phyloP scores from a whole-genome alignment of 2,113 vertebrate species.

The Phylloscopus whistleri region DNA sequence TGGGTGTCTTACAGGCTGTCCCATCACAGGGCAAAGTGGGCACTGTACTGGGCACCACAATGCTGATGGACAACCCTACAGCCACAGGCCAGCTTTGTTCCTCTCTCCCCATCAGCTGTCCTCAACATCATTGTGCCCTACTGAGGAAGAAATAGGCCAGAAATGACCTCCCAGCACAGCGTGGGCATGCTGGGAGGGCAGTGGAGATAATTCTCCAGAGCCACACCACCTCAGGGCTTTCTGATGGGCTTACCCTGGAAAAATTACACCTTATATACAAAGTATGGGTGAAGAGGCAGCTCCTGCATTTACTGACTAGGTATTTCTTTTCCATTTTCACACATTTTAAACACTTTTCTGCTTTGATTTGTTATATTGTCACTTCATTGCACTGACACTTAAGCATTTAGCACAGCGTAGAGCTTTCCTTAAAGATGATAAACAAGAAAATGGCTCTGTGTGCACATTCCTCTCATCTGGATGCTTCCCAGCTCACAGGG shows the following conservation, averaged over 20 bases:
- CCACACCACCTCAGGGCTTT: fast-evolving
- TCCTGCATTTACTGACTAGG: neutral
- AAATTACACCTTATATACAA: neutral
- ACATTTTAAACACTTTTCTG: neutral
- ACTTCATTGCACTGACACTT: neutral
- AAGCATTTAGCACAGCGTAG: neutral
- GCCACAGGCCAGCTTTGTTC: neutral
- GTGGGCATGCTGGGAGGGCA: fast-evolving
- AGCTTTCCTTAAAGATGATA: neutral
- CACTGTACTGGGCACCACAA: fast-evolving
- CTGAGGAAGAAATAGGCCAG: neutral
- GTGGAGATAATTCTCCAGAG: neutral
- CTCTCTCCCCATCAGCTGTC: neutral
- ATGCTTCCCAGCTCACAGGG: neutral
- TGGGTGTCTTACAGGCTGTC: neutral
- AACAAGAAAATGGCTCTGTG: neutral
- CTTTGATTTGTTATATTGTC: neutral
- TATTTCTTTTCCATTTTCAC: neutral
- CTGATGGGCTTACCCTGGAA: neutral
- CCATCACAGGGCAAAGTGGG: neutral
- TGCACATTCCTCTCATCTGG: neutral
- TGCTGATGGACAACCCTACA: neutral
- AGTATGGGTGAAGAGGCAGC: neutral
- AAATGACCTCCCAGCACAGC: neutral
- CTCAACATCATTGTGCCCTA: neutral